Percentiles rank a stretch among this genome's conserved stretches.
Conservation (phyloP, 1,140 invertebrate species). For the Phocides pigmalion region DNA sequence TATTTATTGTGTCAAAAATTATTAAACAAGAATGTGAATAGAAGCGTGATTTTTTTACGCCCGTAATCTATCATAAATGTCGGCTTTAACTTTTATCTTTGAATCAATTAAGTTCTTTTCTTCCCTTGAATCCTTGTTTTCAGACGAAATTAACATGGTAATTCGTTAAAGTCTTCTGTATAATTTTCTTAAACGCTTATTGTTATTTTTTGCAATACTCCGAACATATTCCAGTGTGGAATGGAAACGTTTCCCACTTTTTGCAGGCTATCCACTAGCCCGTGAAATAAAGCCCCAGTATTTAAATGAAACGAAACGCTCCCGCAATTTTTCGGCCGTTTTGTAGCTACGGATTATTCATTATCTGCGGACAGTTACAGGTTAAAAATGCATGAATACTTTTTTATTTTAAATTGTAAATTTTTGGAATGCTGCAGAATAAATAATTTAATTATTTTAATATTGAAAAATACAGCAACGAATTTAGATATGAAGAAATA, state of each 20-base stretch:
- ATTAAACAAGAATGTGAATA: too few species aligned
- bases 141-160: not conserved
- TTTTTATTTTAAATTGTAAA: slow-evolving; percentile 18
- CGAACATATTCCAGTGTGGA: slow-evolving; percentile 14
- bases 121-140: not conserved
- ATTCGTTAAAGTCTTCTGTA: not conserved
- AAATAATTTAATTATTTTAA: slow-evolving; percentile 12
- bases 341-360: slow-evolving; percentile 48
- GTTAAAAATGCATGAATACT: slow-evolving; percentile 37
- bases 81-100: too few species aligned
- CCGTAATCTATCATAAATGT: too few species aligned
- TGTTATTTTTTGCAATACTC: slow-evolving; percentile 23
- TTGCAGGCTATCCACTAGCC: slow-evolving; percentile 43
- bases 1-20: too few species aligned
- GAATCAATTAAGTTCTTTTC: too few species aligned
- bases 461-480: slow-evolving; percentile 8
- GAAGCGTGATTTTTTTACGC: too few species aligned
- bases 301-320: slow-evolving; percentile 62
- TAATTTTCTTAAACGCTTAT: slow-evolving; percentile 15
- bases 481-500: too few species aligned
- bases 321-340: slow-evolving; percentile 51
- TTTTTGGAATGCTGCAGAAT: not conserved
- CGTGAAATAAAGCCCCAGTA: slow-evolving; percentile 65
- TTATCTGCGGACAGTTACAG: slow-evolving; percentile 33
- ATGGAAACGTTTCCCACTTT: slow-evolving; percentile 35